Percentiles rank a stretch among this genome's conserved stretches.
Conservation (phyloP, 2,888 invertebrate genomes). For the Agrilus mali region DNA sequence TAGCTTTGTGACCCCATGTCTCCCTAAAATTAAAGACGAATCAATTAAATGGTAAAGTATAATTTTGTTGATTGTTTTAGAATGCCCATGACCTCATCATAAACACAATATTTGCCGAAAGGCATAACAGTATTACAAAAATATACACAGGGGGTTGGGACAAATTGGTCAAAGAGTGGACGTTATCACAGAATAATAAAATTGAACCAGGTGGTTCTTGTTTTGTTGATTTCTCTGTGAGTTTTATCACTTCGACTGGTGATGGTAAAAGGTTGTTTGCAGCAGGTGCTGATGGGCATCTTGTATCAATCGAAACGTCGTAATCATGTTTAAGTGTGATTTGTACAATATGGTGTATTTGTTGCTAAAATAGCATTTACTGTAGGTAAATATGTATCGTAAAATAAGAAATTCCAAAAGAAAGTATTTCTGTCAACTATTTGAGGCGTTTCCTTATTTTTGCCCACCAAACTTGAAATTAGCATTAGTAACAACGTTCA, state of each 20-base stretch:
- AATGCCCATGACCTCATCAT: constrained; percentile 33
- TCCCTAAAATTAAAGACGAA: too few relatives aligned
- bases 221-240: constrained; percentile 30
- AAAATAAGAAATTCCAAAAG: too few relatives aligned
- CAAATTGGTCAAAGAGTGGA: constrained; percentile 30
- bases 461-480: too few relatives aligned
- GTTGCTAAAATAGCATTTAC: too few relatives aligned
- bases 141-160: constrained; percentile 32
- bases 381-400: too few relatives aligned
- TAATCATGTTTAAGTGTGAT: constrained; percentile 7
- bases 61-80: constrained; percentile 8
- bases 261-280: constrained; percentile 37
- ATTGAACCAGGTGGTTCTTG: constrained; percentile 17
- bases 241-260: constrained; percentile 34
- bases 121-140: constrained; percentile 16
- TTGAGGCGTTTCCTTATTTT: too few relatives aligned
- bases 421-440: too few relatives aligned
- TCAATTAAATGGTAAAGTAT: not conserved
- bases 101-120: constrained; percentile 22
- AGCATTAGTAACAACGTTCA: too few relatives aligned
- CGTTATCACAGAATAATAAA: constrained; percentile 20
- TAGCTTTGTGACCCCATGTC: too few relatives aligned
- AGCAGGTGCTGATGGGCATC: constrained; percentile 43
- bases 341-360: too few relatives aligned
- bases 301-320: constrained; percentile 28